A percentile compares a stretch with the other conserved stretches of the same genome.
phyloP scores from a whole-genome alignment of 2,797 vertebrate species.

The Typhlichthys subterraneus region DNA sequence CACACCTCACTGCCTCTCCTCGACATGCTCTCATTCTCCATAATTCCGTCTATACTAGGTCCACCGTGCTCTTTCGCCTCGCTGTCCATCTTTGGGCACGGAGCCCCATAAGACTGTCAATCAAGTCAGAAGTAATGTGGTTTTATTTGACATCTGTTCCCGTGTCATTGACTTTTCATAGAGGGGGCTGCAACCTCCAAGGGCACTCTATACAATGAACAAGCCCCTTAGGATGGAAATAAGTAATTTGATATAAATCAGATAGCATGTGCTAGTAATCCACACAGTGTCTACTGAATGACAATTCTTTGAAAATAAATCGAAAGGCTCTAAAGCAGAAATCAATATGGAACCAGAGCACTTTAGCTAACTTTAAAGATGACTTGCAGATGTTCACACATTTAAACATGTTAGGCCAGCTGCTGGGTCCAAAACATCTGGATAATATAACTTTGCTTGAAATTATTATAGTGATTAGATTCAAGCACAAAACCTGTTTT shows the following conservation, averaged over 20 bases:
- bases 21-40: background rate
- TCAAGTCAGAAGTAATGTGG: constrained; percentile 50
- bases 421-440: too few relatives aligned
- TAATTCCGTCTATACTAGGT: constrained; percentile 26
- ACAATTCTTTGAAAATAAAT: background rate
- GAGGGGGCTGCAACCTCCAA: constrained; percentile 41
- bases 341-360: background rate
- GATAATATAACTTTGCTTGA: too few relatives aligned
- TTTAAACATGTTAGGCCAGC: too few relatives aligned
- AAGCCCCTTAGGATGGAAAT: constrained; percentile 43
- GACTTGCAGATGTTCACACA: too few relatives aligned
- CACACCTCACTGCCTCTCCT: constrained; percentile 9
- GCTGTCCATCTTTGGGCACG: constrained; percentile 29
- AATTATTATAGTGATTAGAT: background rate
- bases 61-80: constrained; percentile 25
- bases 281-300: background rate
- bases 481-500: background rate
- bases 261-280: constrained; percentile 16
- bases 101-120: constrained; percentile 53
- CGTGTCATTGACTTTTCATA: constrained; percentile 59
- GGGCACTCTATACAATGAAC: constrained; percentile 70
- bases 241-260: constrained; percentile 56
- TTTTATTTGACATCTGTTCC: constrained; percentile 69
- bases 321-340: background rate
- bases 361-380: too few relatives aligned